phyloP scores from a whole-genome alignment of 2,113 vertebrate genomes.

The Varanus salvator region DNA sequence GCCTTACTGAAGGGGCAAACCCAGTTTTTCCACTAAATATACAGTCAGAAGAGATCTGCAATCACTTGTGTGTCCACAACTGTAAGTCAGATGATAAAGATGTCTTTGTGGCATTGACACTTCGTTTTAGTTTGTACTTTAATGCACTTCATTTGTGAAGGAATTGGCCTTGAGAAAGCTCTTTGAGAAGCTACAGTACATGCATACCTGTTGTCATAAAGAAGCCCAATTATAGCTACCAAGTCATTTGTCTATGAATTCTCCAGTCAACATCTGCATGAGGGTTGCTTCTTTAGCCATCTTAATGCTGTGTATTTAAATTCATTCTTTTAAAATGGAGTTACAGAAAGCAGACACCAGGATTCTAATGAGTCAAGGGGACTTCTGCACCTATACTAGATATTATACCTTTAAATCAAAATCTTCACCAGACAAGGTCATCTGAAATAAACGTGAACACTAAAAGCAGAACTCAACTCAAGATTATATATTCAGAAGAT shows the following conservation, averaged over 20 bases:
- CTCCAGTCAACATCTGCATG: background rate
- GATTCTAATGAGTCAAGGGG: background rate
- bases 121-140: background rate
- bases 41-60: background rate
- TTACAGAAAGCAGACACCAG: background rate
- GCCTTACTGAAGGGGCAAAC: background rate
- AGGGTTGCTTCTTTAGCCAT: background rate
- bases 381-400: background rate
- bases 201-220: background rate
- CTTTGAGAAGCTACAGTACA: background rate
- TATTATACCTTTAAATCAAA: background rate
- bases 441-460: background rate
- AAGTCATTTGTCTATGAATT: background rate
- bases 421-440: background rate
- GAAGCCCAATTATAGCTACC: background rate
- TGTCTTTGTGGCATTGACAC: background rate
- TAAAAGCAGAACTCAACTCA: background rate
- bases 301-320: background rate
- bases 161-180: background rate
- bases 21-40: background rate
- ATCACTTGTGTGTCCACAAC: background rate
- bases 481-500: background rate
- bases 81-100: background rate
- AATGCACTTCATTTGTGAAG: background rate
- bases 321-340: background rate